Evolutionary conservation across 2,113 vertebrate genomes (phyloP).

Genomic region (Lasiurus cinereus): DNA sequence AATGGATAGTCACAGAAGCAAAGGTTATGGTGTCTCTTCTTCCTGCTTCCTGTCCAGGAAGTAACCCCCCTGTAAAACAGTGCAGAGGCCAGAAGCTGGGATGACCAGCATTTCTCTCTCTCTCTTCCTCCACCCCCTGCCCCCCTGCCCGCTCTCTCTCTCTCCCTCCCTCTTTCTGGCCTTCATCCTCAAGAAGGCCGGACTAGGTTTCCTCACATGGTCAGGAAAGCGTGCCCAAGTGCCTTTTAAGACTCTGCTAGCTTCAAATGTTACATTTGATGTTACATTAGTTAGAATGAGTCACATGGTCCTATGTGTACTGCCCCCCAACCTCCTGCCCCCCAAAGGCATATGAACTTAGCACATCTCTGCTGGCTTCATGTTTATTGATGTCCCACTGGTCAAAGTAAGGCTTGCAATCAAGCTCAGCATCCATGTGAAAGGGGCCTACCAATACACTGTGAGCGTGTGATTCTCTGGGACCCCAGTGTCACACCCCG

Average conservation of each 20-base stretch:
- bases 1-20: neutral
- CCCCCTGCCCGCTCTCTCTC: too few species aligned
- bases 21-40: neutral
- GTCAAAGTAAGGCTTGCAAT: neutral
- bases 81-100: neutral
- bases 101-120: neutral
- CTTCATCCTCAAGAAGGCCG: neutral
- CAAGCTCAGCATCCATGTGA: neutral
- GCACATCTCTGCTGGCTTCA: neutral
- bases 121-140: too few species aligned
- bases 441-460: too few species aligned
- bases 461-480: neutral
- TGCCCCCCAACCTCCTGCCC: rapidly evolving
- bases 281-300: neutral
- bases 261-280: neutral
- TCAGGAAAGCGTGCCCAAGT: neutral
- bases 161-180: neutral
- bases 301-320: neutral
- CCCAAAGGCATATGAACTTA: neutral
- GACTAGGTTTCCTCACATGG: rapidly evolving
- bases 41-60: neutral
- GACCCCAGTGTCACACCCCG: rapidly evolving
- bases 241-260: neutral
- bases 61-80: neutral
- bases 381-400: neutral